phyloP scores from a whole-genome alignment of 2,888 invertebrate species.

The Brachylomia viminalis region DNA sequence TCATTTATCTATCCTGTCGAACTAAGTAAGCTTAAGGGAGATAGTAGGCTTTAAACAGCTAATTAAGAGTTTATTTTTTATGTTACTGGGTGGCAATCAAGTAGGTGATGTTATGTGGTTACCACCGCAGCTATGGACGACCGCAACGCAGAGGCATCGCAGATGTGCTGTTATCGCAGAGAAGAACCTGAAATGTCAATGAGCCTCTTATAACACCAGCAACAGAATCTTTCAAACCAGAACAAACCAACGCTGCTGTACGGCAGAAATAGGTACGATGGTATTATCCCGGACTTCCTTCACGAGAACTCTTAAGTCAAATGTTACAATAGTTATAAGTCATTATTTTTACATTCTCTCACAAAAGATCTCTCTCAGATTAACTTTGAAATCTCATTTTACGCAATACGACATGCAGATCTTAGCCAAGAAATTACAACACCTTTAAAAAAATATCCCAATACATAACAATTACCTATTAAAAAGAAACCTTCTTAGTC shows the following conservation, averaged over 20 bases:
- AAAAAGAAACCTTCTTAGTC: slow-evolving; percentile 36
- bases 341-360: neutral
- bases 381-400: neutral
- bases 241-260: neutral
- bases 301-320: neutral
- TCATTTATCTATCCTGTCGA: slow-evolving; percentile 21
- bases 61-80: slow-evolving; percentile 1
- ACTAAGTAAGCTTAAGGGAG: slow-evolving; percentile 12
- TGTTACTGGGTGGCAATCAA: neutral
- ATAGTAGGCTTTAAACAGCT: neutral
- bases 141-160: neutral
- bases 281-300: neutral
- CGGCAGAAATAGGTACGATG: neutral
- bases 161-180: neutral
- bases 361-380: neutral
- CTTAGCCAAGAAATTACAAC: slow-evolving; percentile 19
- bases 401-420: neutral
- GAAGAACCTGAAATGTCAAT: neutral
- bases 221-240: too few relatives aligned
- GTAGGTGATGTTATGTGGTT: neutral
- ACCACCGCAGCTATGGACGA: neutral
- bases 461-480: slow-evolving; percentile 53
- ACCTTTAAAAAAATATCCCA: slow-evolving; percentile 21
- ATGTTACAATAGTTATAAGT: neutral
- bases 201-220: neutral